These are phyloP conservation scores for Hartigia nigra DNA, from an alignment of 2,888 invertebrate species.

Conservation along the genomic window DNA sequence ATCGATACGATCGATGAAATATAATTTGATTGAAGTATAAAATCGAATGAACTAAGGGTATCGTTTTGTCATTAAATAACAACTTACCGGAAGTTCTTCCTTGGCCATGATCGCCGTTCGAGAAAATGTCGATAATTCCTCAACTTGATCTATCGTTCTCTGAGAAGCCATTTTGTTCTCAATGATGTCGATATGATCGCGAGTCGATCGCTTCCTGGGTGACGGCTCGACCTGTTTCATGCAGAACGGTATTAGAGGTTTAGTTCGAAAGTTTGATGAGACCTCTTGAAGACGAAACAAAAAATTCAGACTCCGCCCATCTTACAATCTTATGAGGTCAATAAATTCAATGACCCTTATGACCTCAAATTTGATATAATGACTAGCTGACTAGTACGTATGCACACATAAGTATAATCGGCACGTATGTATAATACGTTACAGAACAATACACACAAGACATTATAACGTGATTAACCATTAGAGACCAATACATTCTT, in stretches of 20 bases:
- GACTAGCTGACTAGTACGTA: neutral
- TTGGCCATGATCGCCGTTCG: slow-evolving; percentile 17
- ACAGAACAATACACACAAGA: neutral
- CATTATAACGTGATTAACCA: neutral
- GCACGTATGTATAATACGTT: neutral
- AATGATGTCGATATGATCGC: neutral
- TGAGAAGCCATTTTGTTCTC: neutral
- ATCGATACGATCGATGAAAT: neutral
- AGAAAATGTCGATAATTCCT: slow-evolving; percentile 15
- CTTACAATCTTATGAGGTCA: neutral
- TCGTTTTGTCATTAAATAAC: neutral
- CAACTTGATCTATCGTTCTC: neutral
- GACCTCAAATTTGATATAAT: neutral
- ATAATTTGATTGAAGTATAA: neutral
- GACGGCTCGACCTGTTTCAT: neutral
- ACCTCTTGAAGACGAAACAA: neutral
- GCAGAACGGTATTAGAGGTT: neutral
- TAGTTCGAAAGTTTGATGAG: neutral
- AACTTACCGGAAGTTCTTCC: slow-evolving; percentile 17
- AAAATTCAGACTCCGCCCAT: neutral
- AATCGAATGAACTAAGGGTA: neutral
- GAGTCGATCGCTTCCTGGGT: neutral
- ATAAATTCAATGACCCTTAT: neutral
- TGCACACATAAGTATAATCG: neutral
- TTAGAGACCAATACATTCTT: neutral